Evolutionary conservation across 2,888 invertebrate species (phyloP).

Genomic region (Abscondita cerata): DNA sequence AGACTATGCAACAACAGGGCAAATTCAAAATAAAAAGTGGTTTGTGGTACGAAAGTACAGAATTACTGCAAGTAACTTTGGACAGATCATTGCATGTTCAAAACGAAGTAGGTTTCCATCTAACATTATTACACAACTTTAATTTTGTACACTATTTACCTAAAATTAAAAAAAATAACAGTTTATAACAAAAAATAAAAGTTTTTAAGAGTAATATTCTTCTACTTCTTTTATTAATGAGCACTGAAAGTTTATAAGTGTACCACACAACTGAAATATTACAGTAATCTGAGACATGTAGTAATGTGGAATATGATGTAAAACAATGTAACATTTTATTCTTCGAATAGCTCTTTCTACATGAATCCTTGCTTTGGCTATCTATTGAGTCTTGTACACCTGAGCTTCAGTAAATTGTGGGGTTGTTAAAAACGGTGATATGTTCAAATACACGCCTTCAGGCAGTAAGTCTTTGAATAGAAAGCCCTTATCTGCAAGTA

Average conservation of each 20-base stretch:
- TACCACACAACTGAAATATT: background rate
- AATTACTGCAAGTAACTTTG: conserved; percentile 11
- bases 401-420: conserved; percentile 38
- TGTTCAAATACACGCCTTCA: conserved; percentile 40
- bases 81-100: background rate
- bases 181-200: too few species aligned
- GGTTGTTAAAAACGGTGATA: conserved; percentile 41
- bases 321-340: background rate
- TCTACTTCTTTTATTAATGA: conserved; percentile 1
- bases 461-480: conserved; percentile 41
- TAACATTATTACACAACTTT: too few species aligned
- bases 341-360: conserved; percentile 14
- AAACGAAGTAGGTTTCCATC: conserved; percentile 4
- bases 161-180: too few species aligned
- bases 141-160: too few species aligned
- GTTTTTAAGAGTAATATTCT: conserved; percentile 1
- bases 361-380: conserved; percentile 41
- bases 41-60: background rate
- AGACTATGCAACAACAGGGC: background rate
- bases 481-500: conserved; percentile 45
- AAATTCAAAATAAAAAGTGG: conserved; percentile 7
- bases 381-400: conserved; percentile 32
- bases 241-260: background rate
- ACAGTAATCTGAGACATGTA: conserved; percentile 1
- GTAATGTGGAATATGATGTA: background rate